Conservation (phyloP, 2,888 invertebrate genomes). For the Panorpa germanica region DNA sequence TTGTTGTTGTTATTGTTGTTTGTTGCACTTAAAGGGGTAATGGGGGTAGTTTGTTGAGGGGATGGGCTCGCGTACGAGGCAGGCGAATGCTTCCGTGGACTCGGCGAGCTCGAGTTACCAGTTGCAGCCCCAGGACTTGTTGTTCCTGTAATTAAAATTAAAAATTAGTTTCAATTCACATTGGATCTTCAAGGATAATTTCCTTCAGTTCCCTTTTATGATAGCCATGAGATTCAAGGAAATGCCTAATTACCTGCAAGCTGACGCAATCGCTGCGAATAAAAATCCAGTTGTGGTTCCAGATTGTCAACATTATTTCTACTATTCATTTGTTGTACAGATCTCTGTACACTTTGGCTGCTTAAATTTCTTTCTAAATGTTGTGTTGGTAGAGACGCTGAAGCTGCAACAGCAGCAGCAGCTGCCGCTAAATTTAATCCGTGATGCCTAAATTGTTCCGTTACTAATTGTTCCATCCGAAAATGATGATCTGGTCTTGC, state of each 20-base stretch:
- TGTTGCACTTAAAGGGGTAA: conserved; percentile 34
- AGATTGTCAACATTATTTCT: too few relatives aligned
- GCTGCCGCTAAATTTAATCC: conserved; percentile 60
- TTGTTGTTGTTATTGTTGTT: conserved; percentile 26
- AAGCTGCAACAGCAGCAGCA: conserved; percentile 43
- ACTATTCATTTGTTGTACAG: too few relatives aligned
- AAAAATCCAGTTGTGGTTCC: conserved; percentile 93
- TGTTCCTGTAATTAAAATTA: too few relatives aligned
- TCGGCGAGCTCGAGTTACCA: conserved; percentile 64
- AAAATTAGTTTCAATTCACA: too few relatives aligned
- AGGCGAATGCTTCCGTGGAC: conserved; percentile 58
- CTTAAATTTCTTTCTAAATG: too few relatives aligned
- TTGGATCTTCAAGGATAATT: too few relatives aligned
- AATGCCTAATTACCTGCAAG: too few relatives aligned
- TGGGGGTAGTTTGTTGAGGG: conserved; percentile 42
- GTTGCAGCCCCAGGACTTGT: conserved; percentile 86
- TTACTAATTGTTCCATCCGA: conserved; percentile 68
- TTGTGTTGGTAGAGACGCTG: conserved; percentile 36
- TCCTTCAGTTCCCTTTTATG: too few relatives aligned
- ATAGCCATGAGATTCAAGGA: too few relatives aligned
- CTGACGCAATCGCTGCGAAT: conserved; percentile 98
- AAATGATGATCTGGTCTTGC: conserved; percentile 64
- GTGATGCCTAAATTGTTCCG: conserved; percentile 65
- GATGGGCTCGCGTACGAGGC: conserved; percentile 64
- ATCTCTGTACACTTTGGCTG: conserved; percentile 1